Conservation (phyloP, 2,888 invertebrate species). For the Patella depressa region DNA sequence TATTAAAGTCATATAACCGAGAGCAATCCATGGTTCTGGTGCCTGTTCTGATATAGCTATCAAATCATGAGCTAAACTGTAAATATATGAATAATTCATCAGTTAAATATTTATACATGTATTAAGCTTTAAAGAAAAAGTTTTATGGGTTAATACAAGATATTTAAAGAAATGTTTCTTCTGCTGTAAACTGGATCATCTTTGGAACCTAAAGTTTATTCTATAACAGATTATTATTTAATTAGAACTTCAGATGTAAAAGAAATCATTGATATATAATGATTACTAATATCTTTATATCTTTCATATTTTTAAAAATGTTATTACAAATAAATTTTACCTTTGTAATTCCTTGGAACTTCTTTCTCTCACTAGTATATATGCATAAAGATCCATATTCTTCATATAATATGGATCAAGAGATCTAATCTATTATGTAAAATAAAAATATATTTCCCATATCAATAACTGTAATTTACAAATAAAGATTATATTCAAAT, state of each 20-base stretch:
- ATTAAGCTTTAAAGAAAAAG: too few relatives aligned
- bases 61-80: constrained; percentile 74
- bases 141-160: too few relatives aligned
- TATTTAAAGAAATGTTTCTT: too few relatives aligned
- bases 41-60: constrained; percentile 74
- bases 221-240: too few relatives aligned
- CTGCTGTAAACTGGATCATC: too few relatives aligned
- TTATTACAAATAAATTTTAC: constrained; percentile 35
- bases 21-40: constrained; percentile 83
- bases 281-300: too few relatives aligned
- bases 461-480: background rate
- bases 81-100: constrained; percentile 11
- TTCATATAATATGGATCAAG: constrained; percentile 75
- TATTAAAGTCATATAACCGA: constrained; percentile 81
- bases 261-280: too few relatives aligned
- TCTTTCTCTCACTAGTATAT: constrained; percentile 77
- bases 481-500: background rate
- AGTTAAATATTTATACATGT: too few relatives aligned
- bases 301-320: too few relatives aligned
- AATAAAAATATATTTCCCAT: too few relatives aligned
- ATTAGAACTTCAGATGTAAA: too few relatives aligned
- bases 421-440: constrained; percentile 72
- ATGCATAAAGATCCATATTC: constrained; percentile 79
- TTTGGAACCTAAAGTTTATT: too few relatives aligned
- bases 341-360: constrained; percentile 78